Evolutionary conservation across 1,140 invertebrate species (phyloP), one percentile per base, ranked within the genome.

Genomic region (Meteorus sp.): DNA sequence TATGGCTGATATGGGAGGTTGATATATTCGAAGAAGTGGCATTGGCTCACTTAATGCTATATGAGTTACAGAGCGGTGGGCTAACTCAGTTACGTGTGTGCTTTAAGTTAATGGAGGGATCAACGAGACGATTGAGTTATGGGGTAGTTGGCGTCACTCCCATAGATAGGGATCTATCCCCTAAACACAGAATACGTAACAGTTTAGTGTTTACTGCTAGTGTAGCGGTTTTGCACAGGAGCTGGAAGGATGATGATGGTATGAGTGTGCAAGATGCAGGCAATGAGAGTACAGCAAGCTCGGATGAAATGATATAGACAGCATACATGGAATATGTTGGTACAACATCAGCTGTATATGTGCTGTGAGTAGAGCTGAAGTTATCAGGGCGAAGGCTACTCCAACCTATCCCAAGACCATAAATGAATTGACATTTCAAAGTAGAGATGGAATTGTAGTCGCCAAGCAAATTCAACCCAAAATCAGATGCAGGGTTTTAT

Each of bases 31-130:
- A 39, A 23, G 17, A 17, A 25, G 27, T 27, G 33, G 23, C 19
- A 39, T 27, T 15, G 31, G 53, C 41, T 56, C 33, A 54, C 23
- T 39, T 22, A 31, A 56, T 44, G 33, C 60, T n/a, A n/a, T 45
- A 59, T 52, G 56, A 63, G 61, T 63, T 63, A 56, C 37, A 31
- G 45, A 54, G 35, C 43, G 41, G 61, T 63, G 53, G 37, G 20
- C 43, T 63, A 63, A 63, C 61, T 63, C 45, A 37, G 61, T 63
- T 63, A 63, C 53, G 37, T 59, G 61, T 59, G 56, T 59, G 53
- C 56, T 59, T 59, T 59, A 59, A 59, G 61, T 63, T 63, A 63
- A 63, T 63, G 61, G 61, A 63, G 52, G 61, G 61, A 63, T 63
- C 61, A 63, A 59, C 61, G 56, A 31, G 9, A 53, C 52, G 56